These are phyloP conservation scores for Aphaenogaster rudis DNA, from an alignment of 1,140 invertebrate species.

Conservation along the genomic window DNA sequence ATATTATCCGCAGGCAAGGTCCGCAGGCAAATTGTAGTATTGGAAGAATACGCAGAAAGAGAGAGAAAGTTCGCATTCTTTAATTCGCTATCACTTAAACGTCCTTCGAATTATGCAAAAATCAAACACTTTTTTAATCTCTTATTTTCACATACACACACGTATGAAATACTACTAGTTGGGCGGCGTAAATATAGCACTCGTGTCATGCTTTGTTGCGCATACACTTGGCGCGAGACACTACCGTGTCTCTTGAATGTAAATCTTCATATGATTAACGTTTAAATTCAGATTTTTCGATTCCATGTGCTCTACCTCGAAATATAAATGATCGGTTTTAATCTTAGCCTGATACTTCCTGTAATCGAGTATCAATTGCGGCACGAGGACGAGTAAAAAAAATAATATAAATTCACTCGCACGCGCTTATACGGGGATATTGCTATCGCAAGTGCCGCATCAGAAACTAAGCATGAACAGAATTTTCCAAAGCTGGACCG, in stretches of 20 bases:
- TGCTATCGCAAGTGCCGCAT: slow-evolving; percentile 8
- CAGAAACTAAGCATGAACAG: not conserved
- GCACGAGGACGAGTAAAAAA: not conserved
- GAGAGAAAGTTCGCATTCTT: not conserved
- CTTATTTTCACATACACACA: not conserved
- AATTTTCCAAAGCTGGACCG: slow-evolving; percentile 2
- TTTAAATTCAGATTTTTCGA: not conserved
- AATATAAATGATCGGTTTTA: not conserved
- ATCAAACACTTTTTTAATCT: not conserved
- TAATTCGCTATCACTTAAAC: not conserved
- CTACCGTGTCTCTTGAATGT: too few relatives aligned
- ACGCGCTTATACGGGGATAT: not conserved
- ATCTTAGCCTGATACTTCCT: not conserved
- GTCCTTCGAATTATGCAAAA: not conserved
- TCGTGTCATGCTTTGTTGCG: too few relatives aligned
- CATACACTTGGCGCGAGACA: too few relatives aligned
- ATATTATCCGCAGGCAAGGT: not conserved
- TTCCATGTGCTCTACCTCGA: not conserved
- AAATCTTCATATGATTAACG: too few relatives aligned
- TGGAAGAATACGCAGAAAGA: not conserved
- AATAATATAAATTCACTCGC: slow-evolving; percentile 4
- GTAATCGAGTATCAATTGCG: not conserved
- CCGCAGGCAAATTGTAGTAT: not conserved
- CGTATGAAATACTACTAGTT: too few relatives aligned
- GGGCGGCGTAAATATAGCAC: too few relatives aligned